A percentile compares a stretch with the other conserved stretches of the same genome.
These are phyloP conservation scores for Heterohyrax brucei DNA, from an alignment of 2,797 vertebrate genomes.

Conservation along the genomic window DNA sequence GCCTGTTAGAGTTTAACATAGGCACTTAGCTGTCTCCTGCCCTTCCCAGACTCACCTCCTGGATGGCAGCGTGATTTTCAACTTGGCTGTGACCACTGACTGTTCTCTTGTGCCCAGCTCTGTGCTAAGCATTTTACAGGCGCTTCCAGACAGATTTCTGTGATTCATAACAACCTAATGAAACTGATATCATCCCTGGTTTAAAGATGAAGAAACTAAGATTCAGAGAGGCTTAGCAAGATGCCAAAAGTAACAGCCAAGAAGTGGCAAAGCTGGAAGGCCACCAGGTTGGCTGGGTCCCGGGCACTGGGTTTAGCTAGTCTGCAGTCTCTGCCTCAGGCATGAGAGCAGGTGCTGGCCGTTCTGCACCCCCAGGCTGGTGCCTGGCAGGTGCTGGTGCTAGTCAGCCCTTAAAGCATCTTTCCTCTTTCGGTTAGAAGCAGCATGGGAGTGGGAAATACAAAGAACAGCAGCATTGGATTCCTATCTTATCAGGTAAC, in stretches of 20 bases:
- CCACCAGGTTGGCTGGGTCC: background rate
- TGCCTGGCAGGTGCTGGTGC: rapidly evolving
- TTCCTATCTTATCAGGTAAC: slow-evolving; percentile 79
- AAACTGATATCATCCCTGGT: background rate
- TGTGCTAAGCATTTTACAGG: background rate
- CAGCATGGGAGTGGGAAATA: slow-evolving; percentile 71
- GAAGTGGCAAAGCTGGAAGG: background rate
- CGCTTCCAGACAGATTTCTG: background rate
- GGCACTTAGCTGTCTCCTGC: background rate
- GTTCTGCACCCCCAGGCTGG: background rate
- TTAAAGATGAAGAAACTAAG: background rate
- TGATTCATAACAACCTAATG: background rate
- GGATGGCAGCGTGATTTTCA: background rate
- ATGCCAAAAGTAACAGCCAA: background rate
- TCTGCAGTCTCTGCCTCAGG: background rate
- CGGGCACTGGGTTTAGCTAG: background rate
- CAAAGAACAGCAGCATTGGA: slow-evolving; percentile 73
- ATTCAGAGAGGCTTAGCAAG: slow-evolving; percentile 33
- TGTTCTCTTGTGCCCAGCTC: background rate
- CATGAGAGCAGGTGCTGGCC: background rate
- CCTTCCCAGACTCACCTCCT: background rate
- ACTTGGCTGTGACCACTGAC: background rate
- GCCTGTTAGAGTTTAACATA: rapidly evolving
- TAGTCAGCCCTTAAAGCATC: background rate
- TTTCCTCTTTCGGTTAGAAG: slow-evolving; percentile 76